Conservation (phyloP, 2,797 vertebrate species). For the Gobionotothen gibberifrons region DNA sequence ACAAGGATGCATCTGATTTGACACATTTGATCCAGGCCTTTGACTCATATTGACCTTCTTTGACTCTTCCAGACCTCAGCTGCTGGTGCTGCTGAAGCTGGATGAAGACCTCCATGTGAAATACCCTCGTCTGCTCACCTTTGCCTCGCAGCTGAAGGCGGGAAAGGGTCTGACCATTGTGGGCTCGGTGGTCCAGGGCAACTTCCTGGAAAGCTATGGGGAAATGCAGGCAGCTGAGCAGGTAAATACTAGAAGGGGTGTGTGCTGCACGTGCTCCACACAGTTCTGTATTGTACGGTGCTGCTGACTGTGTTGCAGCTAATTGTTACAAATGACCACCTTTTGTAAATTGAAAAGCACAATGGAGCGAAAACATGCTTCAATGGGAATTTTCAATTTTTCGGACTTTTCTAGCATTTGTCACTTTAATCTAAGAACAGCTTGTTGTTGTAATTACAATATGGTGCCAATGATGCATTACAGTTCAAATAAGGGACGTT, state of each 20-base stretch:
- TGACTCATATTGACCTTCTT: neutral
- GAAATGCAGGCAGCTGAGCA: constrained; percentile 97
- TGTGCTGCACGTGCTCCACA: neutral
- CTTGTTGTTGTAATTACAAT: constrained; percentile 23
- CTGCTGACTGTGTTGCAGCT: constrained; percentile 20
- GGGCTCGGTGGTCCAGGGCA: constrained; percentile 94
- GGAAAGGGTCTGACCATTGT: constrained; percentile 98
- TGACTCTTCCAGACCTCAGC: constrained; percentile 88
- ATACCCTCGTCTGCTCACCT: constrained; percentile 95
- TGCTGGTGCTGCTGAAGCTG: constrained; percentile 94
- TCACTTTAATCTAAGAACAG: constrained; percentile 39
- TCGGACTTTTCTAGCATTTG: constrained; percentile 24
- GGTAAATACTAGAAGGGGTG: constrained; percentile 72
- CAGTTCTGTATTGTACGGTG: constrained; percentile 9
- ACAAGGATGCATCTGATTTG: neutral
- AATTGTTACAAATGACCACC: constrained; percentile 43
- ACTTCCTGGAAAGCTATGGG: constrained; percentile 95
- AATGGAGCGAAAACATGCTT: constrained; percentile 13
- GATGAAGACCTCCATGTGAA: constrained; percentile 98
- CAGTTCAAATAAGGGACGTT: constrained; percentile 28
- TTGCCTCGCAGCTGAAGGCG: constrained; percentile 96
- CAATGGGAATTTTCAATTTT: constrained; percentile 6
- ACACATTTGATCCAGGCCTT: neutral
- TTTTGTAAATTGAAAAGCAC: constrained; percentile 35
- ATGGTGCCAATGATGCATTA: constrained; percentile 44